Conservation (phyloP, 2,888 invertebrate species). For the Oligia latruncula region DNA sequence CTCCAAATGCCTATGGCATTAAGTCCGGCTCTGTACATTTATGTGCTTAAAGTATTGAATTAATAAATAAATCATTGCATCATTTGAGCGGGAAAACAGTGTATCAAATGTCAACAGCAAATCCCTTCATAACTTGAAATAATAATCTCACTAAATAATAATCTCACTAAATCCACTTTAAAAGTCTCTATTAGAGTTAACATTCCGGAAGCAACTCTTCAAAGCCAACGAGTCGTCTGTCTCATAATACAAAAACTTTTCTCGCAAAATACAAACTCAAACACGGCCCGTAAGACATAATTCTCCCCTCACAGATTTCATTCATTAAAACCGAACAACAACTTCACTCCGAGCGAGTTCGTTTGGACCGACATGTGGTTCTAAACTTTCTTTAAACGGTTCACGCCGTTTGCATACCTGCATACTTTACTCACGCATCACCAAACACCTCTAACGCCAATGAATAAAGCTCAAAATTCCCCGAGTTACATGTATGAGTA, state of each 20-base stretch:
- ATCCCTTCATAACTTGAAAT: neutral
- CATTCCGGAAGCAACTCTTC: constrained; percentile 10
- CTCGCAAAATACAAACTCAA: constrained; percentile 61
- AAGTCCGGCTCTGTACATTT: too few species aligned
- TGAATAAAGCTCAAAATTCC: constrained; percentile 68
- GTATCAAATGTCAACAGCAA: constrained; percentile 3
- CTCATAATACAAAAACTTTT: constrained; percentile 51
- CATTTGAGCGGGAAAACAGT: neutral
- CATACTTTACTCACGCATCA: constrained; percentile 50
- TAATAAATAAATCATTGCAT: neutral
- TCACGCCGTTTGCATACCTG: constrained; percentile 69
- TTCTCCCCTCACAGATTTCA: constrained; percentile 70
- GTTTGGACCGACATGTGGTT: constrained; percentile 77
- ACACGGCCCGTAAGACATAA: constrained; percentile 63
- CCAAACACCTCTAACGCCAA: constrained; percentile 55
- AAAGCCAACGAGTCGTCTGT: constrained; percentile 20
- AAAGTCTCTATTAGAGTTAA: constrained; percentile 14
- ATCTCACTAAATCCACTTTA: constrained; percentile 11
- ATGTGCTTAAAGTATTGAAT: neutral
- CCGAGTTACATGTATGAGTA: constrained; percentile 51
- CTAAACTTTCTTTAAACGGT: constrained; percentile 82
- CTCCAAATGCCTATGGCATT: too few species aligned
- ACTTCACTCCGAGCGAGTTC: constrained; percentile 74
- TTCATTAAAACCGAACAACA: constrained; percentile 75
- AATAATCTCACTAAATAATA: constrained; percentile 17